Percentiles rank a stretch among this genome's conserved stretches.
phyloP scores from a whole-genome alignment of 92 coral and sea anemone genomes.

The Scolanthus callimorphus region DNA sequence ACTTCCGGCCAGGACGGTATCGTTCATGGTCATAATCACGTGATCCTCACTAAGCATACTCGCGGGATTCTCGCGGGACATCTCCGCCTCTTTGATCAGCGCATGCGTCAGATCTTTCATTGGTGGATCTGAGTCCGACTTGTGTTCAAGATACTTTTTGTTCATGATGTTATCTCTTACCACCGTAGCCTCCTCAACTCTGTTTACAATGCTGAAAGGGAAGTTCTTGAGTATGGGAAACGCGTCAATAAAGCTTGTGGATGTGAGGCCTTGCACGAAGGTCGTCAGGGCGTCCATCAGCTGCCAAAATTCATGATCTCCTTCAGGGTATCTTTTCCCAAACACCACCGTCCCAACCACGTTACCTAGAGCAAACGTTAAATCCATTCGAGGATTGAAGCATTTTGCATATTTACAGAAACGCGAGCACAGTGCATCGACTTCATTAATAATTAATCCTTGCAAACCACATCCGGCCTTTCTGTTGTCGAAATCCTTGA shows the following conservation, averaged over 20 bases:
- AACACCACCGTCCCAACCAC: slow-evolving; percentile 51
- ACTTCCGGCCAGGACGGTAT: slow-evolving; percentile 62
- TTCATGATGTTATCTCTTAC: slow-evolving; percentile 59
- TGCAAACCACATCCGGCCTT: slow-evolving; percentile 18
- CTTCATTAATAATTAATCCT: slow-evolving; percentile 56
- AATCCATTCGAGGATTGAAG: slow-evolving; percentile 43
- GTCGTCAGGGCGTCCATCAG: slow-evolving; percentile 42
- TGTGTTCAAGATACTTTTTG: slow-evolving; percentile 60
- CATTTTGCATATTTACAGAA: slow-evolving; percentile 31
- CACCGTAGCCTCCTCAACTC: slow-evolving; percentile 28
- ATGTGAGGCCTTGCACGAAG: slow-evolving; percentile 65
- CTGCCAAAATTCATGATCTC: slow-evolving; percentile 50
- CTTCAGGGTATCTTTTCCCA: slow-evolving; percentile 51
- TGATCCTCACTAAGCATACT: slow-evolving; percentile 48
- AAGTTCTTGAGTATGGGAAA: slow-evolving; percentile 67
- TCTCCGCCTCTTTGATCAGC: not conserved
- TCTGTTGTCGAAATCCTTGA: slow-evolving; percentile 35
- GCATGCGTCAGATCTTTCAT: not conserved
- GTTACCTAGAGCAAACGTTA: slow-evolving; percentile 57
- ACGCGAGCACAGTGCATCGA: slow-evolving; percentile 35
- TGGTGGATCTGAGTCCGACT: not conserved
- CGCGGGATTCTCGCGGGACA: not conserved
- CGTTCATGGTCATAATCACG: slow-evolving; percentile 53
- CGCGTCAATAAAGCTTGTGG: slow-evolving; percentile 80
- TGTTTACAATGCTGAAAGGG: slow-evolving; percentile 46